A percentile compares a stretch with the other conserved stretches of the same genome.
phyloP scores from a whole-genome alignment of 2,797 vertebrate genomes.

The Linurgus olivaceus region DNA sequence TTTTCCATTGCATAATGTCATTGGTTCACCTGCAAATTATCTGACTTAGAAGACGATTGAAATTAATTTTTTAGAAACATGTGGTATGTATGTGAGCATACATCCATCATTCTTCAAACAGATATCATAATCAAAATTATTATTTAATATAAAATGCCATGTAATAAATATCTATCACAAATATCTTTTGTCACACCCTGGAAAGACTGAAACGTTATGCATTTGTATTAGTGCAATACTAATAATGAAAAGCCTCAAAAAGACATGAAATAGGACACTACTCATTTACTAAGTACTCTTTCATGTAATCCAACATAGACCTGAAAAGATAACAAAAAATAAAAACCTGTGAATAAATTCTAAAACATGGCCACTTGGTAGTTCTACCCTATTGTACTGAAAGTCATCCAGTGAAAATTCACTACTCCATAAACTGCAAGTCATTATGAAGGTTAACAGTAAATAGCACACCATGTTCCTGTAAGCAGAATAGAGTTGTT shows the following conservation, averaged over 20 bases:
- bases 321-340: neutral
- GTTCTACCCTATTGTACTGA: neutral
- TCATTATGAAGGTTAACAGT: neutral
- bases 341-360: neutral
- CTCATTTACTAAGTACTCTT: neutral
- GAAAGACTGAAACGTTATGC: neutral
- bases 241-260: neutral
- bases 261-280: neutral
- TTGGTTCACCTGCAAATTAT: neutral
- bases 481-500: neutral
- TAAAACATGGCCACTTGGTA: neutral
- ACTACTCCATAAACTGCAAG: neutral
- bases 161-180: neutral
- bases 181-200: neutral
- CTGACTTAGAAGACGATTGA: neutral
- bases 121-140: neutral
- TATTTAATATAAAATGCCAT: neutral
- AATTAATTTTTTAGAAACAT: neutral
- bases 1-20: neutral
- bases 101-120: neutral
- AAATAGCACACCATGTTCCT: accelerated
- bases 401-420: neutral
- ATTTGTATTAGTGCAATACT: neutral
- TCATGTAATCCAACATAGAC: neutral
- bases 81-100: neutral